phyloP scores from a whole-genome alignment of 2,797 vertebrate genomes.

The Syngnathus acus region DNA sequence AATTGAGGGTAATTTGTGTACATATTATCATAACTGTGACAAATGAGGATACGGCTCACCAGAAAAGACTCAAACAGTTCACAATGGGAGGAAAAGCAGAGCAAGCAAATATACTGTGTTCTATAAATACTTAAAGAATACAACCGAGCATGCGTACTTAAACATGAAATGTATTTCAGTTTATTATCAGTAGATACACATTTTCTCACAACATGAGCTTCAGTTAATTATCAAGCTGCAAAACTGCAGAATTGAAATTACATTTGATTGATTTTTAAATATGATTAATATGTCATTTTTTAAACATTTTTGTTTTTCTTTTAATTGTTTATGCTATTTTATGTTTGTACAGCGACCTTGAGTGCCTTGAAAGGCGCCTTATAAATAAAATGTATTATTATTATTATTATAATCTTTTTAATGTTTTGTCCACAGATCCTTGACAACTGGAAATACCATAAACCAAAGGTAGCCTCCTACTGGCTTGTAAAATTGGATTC shows the following conservation, averaged over 20 bases:
- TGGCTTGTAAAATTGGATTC: constrained; percentile 97
- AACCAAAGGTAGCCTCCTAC: constrained; percentile 94
- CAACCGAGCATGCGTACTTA: background rate
- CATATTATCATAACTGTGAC: constrained; percentile 33
- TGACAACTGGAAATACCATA: constrained; percentile 97
- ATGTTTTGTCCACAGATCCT: constrained; percentile 76
- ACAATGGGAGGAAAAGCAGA: constrained; percentile 19
- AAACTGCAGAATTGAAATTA: background rate
- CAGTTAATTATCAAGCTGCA: background rate
- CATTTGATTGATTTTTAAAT: too few species aligned
- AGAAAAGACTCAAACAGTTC: constrained; percentile 23
- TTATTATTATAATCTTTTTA: background rate
- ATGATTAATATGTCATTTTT: background rate
- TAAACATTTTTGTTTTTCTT: too few species aligned
- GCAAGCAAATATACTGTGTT: constrained; percentile 15
- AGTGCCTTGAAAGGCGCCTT: too few species aligned
- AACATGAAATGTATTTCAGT: background rate
- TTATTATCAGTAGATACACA: background rate
- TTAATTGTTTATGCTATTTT: too few species aligned
- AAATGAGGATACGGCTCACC: constrained; percentile 20
- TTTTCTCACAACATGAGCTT: background rate
- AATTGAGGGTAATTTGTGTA: constrained; percentile 43
- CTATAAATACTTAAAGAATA: background rate
- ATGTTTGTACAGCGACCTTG: too few species aligned
- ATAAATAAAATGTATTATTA: too few species aligned